Evolutionary conservation across 2,797 vertebrate genomes (phyloP).

Genomic region (Oryzias dopingdopingensis): DNA sequence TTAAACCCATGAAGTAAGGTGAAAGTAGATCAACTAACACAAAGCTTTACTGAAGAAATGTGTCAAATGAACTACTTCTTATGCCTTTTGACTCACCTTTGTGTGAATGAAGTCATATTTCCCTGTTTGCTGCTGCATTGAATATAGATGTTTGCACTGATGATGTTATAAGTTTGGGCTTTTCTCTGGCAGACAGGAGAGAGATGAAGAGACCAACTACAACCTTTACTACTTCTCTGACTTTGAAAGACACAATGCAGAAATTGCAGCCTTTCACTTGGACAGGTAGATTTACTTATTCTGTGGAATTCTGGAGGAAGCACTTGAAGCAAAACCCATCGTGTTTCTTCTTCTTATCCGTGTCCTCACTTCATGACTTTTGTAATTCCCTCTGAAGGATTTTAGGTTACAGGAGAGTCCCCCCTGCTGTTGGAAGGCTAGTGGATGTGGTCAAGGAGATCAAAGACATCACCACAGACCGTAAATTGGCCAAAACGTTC

Average conservation of each 20-base stretch:
- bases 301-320: neutral
- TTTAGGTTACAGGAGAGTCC: slow-evolving; percentile 82
- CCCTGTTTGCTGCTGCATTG: no score
- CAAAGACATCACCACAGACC: slow-evolving; percentile 81
- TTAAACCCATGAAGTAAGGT: slow-evolving; percentile 86
- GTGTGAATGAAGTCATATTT: no score
- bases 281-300: slow-evolving; percentile 73
- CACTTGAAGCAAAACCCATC: neutral
- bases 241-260: slow-evolving; percentile 87
- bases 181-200: slow-evolving; percentile 72
- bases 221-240: slow-evolving; percentile 90
- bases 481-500: slow-evolving; percentile 82
- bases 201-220: slow-evolving; percentile 80
- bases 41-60: no score
- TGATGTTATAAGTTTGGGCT: no score
- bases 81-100: no score
- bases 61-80: no score
- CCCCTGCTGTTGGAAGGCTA: slow-evolving; percentile 80
- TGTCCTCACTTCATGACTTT: neutral
- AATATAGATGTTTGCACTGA: no score
- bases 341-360: neutral
- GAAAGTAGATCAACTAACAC: neutral
- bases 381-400: slow-evolving; percentile 66
- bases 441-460: slow-evolving; percentile 83
- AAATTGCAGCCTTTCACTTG: slow-evolving; percentile 85